A percentile compares a stretch with the other conserved stretches of the same genome.
phyloP scores from a whole-genome alignment of 2,113 vertebrate genomes.

The Garra rufa region DNA sequence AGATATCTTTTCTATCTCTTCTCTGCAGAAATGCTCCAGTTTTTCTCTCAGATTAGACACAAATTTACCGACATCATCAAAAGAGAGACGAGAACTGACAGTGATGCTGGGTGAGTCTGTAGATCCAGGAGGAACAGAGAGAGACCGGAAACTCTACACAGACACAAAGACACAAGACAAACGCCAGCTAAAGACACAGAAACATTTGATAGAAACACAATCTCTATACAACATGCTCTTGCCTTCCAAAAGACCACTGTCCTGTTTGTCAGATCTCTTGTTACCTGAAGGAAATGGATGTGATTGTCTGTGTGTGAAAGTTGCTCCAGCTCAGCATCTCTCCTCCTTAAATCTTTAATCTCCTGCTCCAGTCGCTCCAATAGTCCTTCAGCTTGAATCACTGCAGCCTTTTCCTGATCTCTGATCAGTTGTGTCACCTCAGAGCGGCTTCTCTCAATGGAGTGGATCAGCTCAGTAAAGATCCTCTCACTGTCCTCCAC shows the following conservation, averaged over 20 bases:
- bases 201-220: neutral
- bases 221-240: neutral
- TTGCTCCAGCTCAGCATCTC: constrained; percentile 49
- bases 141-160: constrained; percentile 33
- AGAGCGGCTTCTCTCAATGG: constrained; percentile 48
- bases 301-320: constrained; percentile 10
- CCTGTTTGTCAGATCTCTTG: neutral
- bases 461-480: constrained; percentile 49
- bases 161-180: neutral
- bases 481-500: constrained; percentile 49
- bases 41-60: neutral
- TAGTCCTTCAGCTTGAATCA: constrained; percentile 36
- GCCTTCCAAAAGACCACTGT: neutral
- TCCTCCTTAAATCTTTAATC: constrained; percentile 54
- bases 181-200: neutral
- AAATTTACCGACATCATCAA: constrained; percentile 14
- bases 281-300: constrained; percentile 12
- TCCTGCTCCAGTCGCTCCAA: constrained; percentile 47
- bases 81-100: neutral
- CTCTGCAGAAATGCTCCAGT: neutral
- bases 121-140: constrained; percentile 1
- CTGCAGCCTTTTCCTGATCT: constrained; percentile 18
- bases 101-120: constrained; percentile 8
- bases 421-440: constrained; percentile 39
- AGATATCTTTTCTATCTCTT: neutral